Evolutionary conservation across 1,140 invertebrate genomes (phyloP).

Genomic region (Platyscapa corneri): DNA sequence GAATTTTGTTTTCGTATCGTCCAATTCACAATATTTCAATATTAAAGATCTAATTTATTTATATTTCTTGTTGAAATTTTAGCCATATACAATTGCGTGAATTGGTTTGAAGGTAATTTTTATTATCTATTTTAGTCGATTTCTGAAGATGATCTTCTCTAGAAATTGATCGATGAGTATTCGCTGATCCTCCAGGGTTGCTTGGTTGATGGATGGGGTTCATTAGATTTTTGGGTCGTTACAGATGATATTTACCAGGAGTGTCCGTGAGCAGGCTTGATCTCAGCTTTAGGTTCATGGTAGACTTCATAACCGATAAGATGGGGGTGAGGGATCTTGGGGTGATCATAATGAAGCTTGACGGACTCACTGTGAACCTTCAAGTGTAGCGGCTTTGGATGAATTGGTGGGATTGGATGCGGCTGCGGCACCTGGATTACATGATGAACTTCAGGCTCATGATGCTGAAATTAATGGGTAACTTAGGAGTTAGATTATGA

Average conservation of each 20-base stretch:
- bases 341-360: constrained; percentile 63
- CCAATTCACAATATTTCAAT: neutral
- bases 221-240: neutral
- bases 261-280: constrained; percentile 60
- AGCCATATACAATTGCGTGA: neutral
- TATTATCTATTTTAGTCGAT: neutral
- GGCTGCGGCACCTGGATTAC: constrained; percentile 65
- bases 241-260: constrained; percentile 31
- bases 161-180: neutral
- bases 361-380: constrained; percentile 60
- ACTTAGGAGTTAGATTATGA: neutral
- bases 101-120: neutral
- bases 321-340: constrained; percentile 64
- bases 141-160: neutral
- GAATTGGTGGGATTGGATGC: constrained; percentile 65
- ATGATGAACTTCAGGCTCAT: constrained; percentile 63
- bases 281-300: constrained; percentile 63
- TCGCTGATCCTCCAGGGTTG: constrained; percentile 9
- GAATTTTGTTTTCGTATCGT: neutral
- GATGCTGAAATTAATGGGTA: constrained; percentile 54
- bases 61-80: neutral
- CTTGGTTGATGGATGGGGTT: constrained; percentile 15
- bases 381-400: constrained; percentile 67
- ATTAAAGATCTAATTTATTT: neutral
- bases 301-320: constrained; percentile 66